Base-by-base conservation (phyloP, 2,797 vertebrate genomes). In the Triplophysa bombifrons region DNA sequence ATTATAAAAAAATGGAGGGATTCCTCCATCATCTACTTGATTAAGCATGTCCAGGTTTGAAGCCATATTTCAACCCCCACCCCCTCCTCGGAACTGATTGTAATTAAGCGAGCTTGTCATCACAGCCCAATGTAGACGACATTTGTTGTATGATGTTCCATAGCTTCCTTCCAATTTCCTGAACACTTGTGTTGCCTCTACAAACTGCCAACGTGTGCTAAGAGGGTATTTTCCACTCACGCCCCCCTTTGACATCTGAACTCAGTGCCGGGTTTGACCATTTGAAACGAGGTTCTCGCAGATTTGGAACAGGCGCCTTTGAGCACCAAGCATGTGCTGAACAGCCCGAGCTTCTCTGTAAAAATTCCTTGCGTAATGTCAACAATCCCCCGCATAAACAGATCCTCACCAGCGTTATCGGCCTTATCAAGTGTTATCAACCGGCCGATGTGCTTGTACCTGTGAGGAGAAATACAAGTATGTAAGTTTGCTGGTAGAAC, bases 71-170 rank as follows among this genome's bases (percentile, higher is more conserved):
- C 89, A 87, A 48, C 65, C 20, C 65, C 55, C 41, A 19, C 67
- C 3, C 48, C 61, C 48, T 22, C 34, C 34, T n/a, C n/a, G 87
- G 84, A 94, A 89, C 93, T 94, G 92, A 95, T 95, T 95, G 89
- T 89, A 94, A 94, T 95, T 95, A 95, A 90, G 92, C 94, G 90
- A 91, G 91, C 89, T 93, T 94, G 92, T 95, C 93, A 91, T 90
- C 91, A 82, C 92, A 86, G 91, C 85, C 84, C 92, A 89, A 92
- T 89, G 89, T 87, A 88, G 87, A 90, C 55, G 87, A 88, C 84
- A 46, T 55, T 27, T 46, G 34, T 4, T 65, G 17, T 87, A 68
- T 65, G 73, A 68, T 81, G 80, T 71, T 85, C 67, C 41, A 4
- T 88, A 84, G 85, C 89, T 87, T 74, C 30, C 80, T 78, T 84